These are phyloP conservation scores for Spheniscus mendiculus DNA, from an alignment of 2,113 vertebrate species.

Conservation along the genomic window DNA sequence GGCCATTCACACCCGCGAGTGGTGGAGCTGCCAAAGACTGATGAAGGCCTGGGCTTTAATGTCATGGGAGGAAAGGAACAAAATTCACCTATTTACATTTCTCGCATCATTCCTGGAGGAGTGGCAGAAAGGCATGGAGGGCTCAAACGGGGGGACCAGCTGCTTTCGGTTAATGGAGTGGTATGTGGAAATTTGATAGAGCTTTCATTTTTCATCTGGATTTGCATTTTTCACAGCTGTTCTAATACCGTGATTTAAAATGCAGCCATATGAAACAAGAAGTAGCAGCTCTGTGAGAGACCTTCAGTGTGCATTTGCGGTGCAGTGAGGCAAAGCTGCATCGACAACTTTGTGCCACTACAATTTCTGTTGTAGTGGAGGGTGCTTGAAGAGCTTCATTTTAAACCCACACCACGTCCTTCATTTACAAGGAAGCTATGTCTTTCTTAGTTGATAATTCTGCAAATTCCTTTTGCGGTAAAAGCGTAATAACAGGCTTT, in stretches of 20 bases:
- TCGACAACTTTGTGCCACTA: background rate
- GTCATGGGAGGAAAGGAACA: conserved; percentile 99
- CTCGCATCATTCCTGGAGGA: conserved; percentile 97
- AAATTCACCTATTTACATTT: conserved; percentile 99
- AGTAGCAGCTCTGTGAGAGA: background rate
- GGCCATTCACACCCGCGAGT: conserved; percentile 97
- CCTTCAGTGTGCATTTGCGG: background rate
- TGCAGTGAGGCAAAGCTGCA: background rate
- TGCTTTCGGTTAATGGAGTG: conserved; percentile 98
- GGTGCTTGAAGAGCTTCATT: background rate
- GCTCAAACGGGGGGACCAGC: conserved; percentile 97
- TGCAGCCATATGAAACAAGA: background rate
- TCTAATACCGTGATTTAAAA: background rate
- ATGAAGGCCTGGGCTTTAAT: conserved; percentile 98
- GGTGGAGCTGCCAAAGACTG: conserved; percentile 97
- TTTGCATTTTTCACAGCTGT: conserved; percentile 16
- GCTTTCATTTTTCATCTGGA: background rate
- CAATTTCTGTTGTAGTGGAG: background rate
- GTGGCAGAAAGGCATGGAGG: conserved; percentile 96
- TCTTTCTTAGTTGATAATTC: background rate
- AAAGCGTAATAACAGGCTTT: background rate
- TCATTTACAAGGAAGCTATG: background rate
- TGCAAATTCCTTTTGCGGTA: background rate
- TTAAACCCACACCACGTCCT: background rate
- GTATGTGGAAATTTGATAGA: conserved; percentile 77